A percentile compares a stretch with the other conserved stretches of the same genome.
phyloP scores from a whole-genome alignment of 2,888 invertebrate species.

The Hyposoter didymator region DNA sequence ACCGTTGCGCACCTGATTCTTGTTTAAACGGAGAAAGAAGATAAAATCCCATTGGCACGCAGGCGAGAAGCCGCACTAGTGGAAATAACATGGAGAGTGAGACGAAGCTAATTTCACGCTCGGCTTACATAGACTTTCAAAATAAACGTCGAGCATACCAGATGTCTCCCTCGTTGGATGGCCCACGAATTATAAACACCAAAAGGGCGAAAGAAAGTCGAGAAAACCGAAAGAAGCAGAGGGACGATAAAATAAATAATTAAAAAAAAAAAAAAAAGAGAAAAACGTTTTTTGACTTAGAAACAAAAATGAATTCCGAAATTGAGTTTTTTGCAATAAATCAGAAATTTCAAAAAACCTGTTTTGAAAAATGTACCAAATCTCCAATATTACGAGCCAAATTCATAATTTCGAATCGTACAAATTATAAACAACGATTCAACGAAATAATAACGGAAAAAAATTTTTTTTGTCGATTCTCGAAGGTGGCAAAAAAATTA shows the following conservation, averaged over 20 bases:
- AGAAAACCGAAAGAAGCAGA: background rate
- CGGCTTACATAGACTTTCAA: conserved; percentile 50
- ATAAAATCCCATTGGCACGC: conserved; percentile 14
- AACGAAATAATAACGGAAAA: background rate
- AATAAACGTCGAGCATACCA: conserved; percentile 33
- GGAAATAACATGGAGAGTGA: conserved; percentile 50
- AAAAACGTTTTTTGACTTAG: background rate
- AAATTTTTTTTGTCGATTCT: too few species aligned
- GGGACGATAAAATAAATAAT: background rate
- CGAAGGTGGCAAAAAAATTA: background rate
- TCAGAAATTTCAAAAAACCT: background rate
- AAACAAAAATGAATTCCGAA: background rate
- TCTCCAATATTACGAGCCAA: too few species aligned
- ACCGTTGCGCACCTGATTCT: conserved; percentile 41
- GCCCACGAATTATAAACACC: conserved; percentile 14
- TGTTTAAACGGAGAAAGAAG: conserved; percentile 33
- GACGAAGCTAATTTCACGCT: conserved; percentile 63
- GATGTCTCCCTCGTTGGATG: conserved; percentile 37
- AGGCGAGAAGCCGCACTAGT: conserved; percentile 28
- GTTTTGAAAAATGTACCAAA: background rate
- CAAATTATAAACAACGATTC: too few species aligned
- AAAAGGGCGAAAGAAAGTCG: background rate
- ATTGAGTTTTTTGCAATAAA: background rate
- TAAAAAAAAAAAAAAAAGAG: background rate
- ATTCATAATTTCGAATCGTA: too few species aligned